Conservation (phyloP, 2,797 vertebrate genomes). For the Chlorospingus flavigularis region DNA sequence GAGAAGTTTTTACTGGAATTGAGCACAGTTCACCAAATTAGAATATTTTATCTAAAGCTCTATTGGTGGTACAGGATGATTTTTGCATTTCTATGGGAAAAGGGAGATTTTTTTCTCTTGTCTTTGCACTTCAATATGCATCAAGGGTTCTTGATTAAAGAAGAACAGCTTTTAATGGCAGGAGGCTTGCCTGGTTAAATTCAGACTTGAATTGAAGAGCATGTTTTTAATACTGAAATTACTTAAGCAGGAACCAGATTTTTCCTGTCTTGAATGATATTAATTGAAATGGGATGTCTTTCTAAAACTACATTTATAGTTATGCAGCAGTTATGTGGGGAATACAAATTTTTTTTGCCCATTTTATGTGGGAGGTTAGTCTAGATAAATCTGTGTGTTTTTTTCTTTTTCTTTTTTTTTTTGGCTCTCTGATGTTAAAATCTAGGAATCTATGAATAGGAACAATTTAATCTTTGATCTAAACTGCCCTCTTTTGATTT, state of each 20-base stretch:
- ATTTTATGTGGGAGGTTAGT: not conserved
- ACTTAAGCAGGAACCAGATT: not conserved
- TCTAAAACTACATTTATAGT: not conserved
- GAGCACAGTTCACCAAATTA: not conserved
- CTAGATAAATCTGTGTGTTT: not conserved
- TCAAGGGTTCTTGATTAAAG: not conserved
- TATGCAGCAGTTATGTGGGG: not conserved
- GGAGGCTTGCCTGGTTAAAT: not conserved
- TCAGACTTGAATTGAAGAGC: not conserved
- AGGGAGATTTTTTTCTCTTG: not conserved
- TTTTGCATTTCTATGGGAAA: not conserved
- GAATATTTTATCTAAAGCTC: not conserved
- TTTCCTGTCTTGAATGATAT: not conserved
- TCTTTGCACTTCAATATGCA: not conserved
- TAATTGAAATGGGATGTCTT: not conserved
- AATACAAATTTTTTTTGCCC: not conserved
- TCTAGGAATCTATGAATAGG: not conserved
- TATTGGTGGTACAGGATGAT: not conserved
- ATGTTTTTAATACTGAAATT: not conserved
- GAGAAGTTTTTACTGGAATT: not conserved
- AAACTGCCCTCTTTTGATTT: not conserved
- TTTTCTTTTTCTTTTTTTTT: accelerated
- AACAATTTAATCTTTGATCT: not conserved
- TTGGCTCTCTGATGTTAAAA: not conserved
- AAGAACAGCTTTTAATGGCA: not conserved